Evolutionary conservation across 2,888 invertebrate genomes (phyloP).

Genomic region (Pasiphila rectangulata): DNA sequence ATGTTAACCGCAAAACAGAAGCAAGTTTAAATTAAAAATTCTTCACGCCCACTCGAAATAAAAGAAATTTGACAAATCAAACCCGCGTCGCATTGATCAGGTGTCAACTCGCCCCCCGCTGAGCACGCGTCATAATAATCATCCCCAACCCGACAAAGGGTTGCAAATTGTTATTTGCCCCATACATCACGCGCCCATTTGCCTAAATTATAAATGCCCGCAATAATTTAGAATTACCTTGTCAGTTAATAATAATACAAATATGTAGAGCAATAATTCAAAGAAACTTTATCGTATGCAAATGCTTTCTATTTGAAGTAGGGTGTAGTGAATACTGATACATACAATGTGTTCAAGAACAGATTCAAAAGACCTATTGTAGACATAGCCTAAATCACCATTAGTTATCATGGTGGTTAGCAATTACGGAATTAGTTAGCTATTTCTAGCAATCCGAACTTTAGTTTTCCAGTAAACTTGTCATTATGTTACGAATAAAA

Average conservation of each 20-base stretch:
- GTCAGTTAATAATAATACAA: conserved; percentile 38
- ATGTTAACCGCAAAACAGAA: too few species aligned
- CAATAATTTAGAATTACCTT: conserved; percentile 75
- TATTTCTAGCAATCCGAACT: too few species aligned
- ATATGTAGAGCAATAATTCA: background rate
- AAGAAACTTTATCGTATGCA: too few species aligned
- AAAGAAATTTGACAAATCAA: conserved; percentile 28
- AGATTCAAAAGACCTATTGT: too few species aligned
- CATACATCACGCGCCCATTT: conserved; percentile 68
- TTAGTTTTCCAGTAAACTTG: conserved; percentile 14
- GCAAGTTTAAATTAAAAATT: too few species aligned
- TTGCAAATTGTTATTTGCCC: conserved; percentile 78
- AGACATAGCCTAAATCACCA: too few species aligned
- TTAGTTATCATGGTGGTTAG: too few species aligned
- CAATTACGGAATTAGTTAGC: too few species aligned
- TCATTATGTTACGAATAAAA: conserved; percentile 16
- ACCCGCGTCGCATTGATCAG: conserved; percentile 54
- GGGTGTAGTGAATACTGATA: too few species aligned
- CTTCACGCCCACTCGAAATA: conserved; percentile 7
- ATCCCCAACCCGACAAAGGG: conserved; percentile 60
- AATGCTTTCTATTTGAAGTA: too few species aligned
- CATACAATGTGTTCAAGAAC: too few species aligned
- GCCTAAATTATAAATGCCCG: conserved; percentile 65
- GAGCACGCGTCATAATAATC: conserved; percentile 54
- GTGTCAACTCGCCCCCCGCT: conserved; percentile 55